phyloP scores from a whole-genome alignment of 1,140 invertebrate species.

The Mamestra configurata region DNA sequence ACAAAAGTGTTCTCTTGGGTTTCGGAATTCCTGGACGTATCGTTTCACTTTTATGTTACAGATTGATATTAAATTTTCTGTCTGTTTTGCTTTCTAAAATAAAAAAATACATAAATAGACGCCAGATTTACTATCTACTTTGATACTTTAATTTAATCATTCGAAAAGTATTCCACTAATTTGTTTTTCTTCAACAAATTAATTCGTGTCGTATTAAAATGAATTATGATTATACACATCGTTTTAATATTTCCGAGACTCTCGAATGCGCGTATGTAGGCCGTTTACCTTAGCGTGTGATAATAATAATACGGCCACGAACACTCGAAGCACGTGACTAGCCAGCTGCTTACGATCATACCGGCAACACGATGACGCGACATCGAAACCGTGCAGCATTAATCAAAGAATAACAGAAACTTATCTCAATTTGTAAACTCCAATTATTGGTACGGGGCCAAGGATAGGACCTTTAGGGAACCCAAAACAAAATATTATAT shows the following conservation, averaged over 20 bases:
- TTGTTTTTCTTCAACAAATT: slow-evolving; percentile 2
- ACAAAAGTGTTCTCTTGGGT: background rate
- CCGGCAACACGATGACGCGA: slow-evolving; percentile 40
- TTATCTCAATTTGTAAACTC: slow-evolving; percentile 5
- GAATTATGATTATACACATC: slow-evolving; percentile 12
- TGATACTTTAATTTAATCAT: background rate
- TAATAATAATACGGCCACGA: slow-evolving; percentile 47
- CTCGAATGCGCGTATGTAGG: slow-evolving; percentile 28
- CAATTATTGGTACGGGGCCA: slow-evolving; percentile 2
- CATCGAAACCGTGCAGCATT: slow-evolving; percentile 10
- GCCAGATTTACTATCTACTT: background rate
- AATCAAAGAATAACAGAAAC: slow-evolving; percentile 30
- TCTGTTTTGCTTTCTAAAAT: slow-evolving; percentile 17
- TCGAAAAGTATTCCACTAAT: slow-evolving; percentile 11
- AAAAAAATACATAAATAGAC: background rate
- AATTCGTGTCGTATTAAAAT: slow-evolving; percentile 6
- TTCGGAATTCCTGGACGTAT: background rate
- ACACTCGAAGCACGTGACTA: slow-evolving; percentile 44
- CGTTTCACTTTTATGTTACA: no score
- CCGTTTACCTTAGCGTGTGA: slow-evolving; percentile 49
- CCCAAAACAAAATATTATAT: background rate
- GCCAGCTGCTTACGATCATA: slow-evolving; percentile 37
- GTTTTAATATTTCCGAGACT: slow-evolving; percentile 15
- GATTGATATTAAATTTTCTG: background rate
- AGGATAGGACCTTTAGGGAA: slow-evolving; percentile 1